phyloP scores from a whole-genome alignment of 2,113 vertebrate genomes.

The Callionymus lyra region DNA sequence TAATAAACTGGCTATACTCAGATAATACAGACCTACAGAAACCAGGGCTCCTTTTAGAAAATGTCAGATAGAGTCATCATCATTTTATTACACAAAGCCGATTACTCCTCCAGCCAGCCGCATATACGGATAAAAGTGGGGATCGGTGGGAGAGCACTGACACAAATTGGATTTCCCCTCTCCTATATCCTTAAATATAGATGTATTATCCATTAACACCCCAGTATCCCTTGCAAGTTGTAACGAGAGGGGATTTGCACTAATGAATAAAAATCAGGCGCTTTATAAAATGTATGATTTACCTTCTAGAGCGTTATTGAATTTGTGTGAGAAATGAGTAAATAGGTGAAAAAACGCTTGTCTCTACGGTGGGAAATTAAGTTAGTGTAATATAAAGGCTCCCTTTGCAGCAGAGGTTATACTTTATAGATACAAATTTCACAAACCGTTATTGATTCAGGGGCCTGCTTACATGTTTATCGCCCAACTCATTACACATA shows the following conservation, averaged over 20 bases:
- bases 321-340: slow-evolving; percentile 19
- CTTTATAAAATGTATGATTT: slow-evolving; percentile 13
- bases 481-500: too few relatives aligned
- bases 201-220: slow-evolving; percentile 61
- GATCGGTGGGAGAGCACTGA: slow-evolving; percentile 52
- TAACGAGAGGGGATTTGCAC: slow-evolving; percentile 33
- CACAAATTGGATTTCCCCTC: slow-evolving; percentile 62
- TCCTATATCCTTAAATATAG: slow-evolving; percentile 65
- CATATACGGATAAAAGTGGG: slow-evolving; percentile 51
- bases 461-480: too few relatives aligned
- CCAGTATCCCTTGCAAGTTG: slow-evolving; percentile 35
- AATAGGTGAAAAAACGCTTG: slow-evolving; percentile 11
- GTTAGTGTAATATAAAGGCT: too few relatives aligned
- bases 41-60: slow-evolving; percentile 57
- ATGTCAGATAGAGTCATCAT: slow-evolving; percentile 74
- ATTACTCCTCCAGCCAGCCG: slow-evolving; percentile 58
- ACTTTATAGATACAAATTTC: too few relatives aligned
- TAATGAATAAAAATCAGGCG: slow-evolving; percentile 37
- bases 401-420: too few relatives aligned
- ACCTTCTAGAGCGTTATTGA: slow-evolving; percentile 20
- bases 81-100: slow-evolving; percentile 69
- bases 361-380: too few relatives aligned
- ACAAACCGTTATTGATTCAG: too few relatives aligned
- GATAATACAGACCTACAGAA: slow-evolving; percentile 59
- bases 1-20: slow-evolving; percentile 50